A percentile compares a stretch with the other conserved stretches of the same genome.
These are phyloP conservation scores for Fragum fragum DNA, from an alignment of 2,888 invertebrate genomes.

Conservation along the genomic window DNA sequence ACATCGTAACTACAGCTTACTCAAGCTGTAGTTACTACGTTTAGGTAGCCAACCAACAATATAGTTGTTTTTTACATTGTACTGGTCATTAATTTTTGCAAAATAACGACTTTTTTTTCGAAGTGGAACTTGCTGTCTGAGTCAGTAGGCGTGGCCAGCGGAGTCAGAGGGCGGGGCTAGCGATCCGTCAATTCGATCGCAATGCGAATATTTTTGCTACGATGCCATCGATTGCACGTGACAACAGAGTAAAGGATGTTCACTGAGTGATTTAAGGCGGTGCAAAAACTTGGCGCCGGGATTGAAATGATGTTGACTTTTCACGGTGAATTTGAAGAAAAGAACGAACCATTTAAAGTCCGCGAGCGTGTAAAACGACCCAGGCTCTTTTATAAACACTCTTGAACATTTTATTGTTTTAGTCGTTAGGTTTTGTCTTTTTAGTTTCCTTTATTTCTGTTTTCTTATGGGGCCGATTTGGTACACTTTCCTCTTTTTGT, in stretches of 20 bases:
- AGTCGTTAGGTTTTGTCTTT: not conserved
- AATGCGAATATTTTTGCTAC: no score
- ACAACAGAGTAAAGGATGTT: not conserved
- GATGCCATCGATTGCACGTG: no score
- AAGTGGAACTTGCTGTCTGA: no score
- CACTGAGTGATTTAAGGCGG: not conserved
- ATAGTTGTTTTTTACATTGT: no score
- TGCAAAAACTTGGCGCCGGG: slow-evolving; percentile 2
- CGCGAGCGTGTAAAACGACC: slow-evolving; percentile 14
- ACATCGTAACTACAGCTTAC: no score
- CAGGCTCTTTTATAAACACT: slow-evolving; percentile 5
- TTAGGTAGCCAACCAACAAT: no score
- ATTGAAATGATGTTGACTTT: slow-evolving; percentile 60
- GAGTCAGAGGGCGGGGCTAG: no score
- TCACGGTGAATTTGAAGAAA: slow-evolving; percentile 37
- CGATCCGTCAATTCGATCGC: no score
- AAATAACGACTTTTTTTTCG: no score
- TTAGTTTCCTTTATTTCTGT: slow-evolving; percentile 10
- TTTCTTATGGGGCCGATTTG: not conserved
- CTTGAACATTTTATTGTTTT: slow-evolving; percentile 14
- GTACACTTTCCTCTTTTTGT: not conserved
- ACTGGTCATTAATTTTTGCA: no score
- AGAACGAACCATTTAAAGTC: slow-evolving; percentile 32
- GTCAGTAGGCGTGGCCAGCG: no score
- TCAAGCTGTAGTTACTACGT: no score